Base-by-base conservation (phyloP, 2,888 invertebrate genomes). In the Cheilosia pagana region DNA sequence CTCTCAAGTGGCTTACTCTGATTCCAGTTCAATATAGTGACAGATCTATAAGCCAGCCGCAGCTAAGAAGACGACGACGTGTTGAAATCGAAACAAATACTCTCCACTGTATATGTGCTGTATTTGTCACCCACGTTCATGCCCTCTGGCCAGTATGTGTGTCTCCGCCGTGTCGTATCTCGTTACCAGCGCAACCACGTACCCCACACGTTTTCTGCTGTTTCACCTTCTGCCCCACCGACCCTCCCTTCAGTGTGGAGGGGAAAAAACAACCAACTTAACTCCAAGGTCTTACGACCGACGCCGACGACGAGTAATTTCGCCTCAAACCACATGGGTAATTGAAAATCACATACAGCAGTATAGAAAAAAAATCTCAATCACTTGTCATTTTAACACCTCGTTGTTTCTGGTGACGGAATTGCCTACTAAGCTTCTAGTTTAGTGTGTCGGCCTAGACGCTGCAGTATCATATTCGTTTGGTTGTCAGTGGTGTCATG, bases 371-470 rank as follows among this genome's bases (percentile, higher is more conserved):
- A 57, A 21, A 62, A 72, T n/a, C 43, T 41, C 71, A 71, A 45
- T 79, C 53, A 55, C 65, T 79, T 67, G 79, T 67, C 79, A 62
- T 60, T 74, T 72, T 60, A 72, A 79, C 78, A 79, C 78, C 78
- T 79, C 43, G 52, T 62, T 65, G 45, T 72, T 63, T 50, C 41
- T 31, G 50, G 28, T 72, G 59, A 72, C 57, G 31, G 59, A 67
- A 74, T 79, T 45, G 48, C 43, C 41, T 50, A 63, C 28, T 70
- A 45, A 63, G 45, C 65, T 50, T 50, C 16, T 23, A 65, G 65
- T 12, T 28, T 50, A 28, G 39, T 39, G 25, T 12, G 21, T 59
- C 16, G 14, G 16, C 21, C 23, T 23, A 59, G 41, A 41, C 12
- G 6, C 8, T 53, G 35, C 31, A 45, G 31, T 57, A 21, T 19